phyloP scores from a whole-genome alignment of 2,888 invertebrate species.

The Eupeodes luniger region DNA sequence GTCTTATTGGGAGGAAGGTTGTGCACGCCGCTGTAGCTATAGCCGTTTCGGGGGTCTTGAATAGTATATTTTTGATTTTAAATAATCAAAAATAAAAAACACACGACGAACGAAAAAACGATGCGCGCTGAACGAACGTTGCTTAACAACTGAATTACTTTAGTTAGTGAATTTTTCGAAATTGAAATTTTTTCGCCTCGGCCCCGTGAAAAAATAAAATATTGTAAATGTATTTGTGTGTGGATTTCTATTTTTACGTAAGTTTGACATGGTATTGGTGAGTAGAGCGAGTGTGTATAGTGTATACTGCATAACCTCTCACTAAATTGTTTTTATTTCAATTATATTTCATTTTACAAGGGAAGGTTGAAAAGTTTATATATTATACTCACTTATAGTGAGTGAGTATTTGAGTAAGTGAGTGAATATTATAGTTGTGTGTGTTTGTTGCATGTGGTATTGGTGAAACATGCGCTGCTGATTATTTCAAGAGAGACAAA shows the following conservation, averaged over 20 bases:
- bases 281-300: constrained; percentile 24
- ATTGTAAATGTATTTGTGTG: constrained; percentile 41
- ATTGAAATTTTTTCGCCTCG: constrained; percentile 55
- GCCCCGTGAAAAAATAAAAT: constrained; percentile 10
- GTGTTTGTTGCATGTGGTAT: background rate
- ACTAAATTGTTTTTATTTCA: constrained; percentile 43
- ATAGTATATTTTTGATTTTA: constrained; percentile 22
- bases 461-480: constrained; percentile 59
- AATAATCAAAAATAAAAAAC: too few species aligned
- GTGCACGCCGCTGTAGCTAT: constrained; percentile 57
- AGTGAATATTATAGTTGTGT: background rate
- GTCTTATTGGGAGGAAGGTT: constrained; percentile 35
- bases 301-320: constrained; percentile 44
- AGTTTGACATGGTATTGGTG: constrained; percentile 37
- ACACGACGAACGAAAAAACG: constrained; percentile 74
- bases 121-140: constrained; percentile 81
- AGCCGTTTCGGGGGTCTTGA: constrained; percentile 61
- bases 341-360: constrained; percentile 72
- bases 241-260: constrained; percentile 67
- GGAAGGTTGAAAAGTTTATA: constrained; percentile 63
- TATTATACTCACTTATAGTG: too few species aligned
- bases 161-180: constrained; percentile 68
- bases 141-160: constrained; percentile 79
- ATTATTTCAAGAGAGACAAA: constrained; percentile 8
- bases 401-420: too few species aligned